These are phyloP conservation scores for Oceanodroma leucorhoa DNA, from an alignment of 2,797 vertebrate species.

Conservation along the genomic window DNA sequence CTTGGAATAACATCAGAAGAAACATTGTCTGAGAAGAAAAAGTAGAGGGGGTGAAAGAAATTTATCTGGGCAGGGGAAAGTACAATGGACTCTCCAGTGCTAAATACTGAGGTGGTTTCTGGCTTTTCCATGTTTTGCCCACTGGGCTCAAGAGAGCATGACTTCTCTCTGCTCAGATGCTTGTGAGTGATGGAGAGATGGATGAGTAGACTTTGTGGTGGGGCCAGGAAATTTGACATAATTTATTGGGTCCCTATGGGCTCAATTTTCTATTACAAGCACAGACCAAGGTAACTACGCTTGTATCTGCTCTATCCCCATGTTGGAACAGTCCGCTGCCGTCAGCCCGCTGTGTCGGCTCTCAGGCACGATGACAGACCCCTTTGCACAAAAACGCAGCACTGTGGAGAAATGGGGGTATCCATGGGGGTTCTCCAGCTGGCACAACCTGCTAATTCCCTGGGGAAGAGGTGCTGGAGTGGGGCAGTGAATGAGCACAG, in stretches of 20 bases:
- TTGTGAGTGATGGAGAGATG: neutral
- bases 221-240: neutral
- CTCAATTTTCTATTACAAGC: neutral
- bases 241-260: neutral
- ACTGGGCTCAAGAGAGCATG: neutral
- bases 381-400: neutral
- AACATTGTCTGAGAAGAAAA: neutral
- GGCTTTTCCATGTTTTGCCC: neutral
- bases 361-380: accelerated
- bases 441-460: neutral
- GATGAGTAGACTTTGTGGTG: neutral
- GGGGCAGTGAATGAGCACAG: no score
- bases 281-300: neutral
- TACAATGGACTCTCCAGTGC: neutral
- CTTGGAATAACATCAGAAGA: slow-evolving; percentile 33
- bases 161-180: neutral
- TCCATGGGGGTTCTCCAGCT: neutral
- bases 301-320: neutral
- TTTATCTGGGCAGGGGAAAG: neutral
- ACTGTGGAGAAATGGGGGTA: neutral
- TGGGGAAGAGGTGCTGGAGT: neutral
- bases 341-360: neutral
- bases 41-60: neutral
- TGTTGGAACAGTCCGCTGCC: accelerated
- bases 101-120: neutral